Evolutionary conservation across 2,888 invertebrate genomes (phyloP).

Genomic region (Hedya salicella): DNA sequence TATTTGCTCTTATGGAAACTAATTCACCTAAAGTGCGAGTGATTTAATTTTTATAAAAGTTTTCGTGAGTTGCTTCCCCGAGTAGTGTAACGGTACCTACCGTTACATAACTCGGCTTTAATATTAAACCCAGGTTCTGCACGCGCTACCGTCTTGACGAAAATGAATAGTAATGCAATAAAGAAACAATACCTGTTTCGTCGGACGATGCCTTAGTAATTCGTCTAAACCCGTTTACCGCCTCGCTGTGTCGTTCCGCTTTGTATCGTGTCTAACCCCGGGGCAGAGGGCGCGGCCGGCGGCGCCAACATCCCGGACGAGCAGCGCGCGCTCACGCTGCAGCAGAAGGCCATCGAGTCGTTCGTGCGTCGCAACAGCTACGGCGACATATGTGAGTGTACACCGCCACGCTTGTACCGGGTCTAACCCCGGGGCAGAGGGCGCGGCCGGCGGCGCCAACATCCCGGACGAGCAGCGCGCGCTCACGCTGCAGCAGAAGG

Average conservation of each 20-base stretch:
- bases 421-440: conserved; percentile 69
- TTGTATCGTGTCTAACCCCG: conserved; percentile 64
- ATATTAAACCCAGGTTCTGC: not conserved
- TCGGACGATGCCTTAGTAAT: not conserved
- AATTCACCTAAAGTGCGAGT: no score
- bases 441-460: conserved; percentile 69
- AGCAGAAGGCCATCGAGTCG: conserved; percentile 86
- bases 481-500: conserved; percentile 79
- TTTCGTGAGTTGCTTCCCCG: no score
- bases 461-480: conserved; percentile 85
- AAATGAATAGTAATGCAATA: not conserved
- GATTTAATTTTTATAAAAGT: no score
- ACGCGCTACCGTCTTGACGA: not conserved
- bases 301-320: conserved; percentile 82
- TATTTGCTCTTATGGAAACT: no score
- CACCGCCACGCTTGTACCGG: conserved; percentile 36
- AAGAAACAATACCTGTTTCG: not conserved
- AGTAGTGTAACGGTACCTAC: no score
- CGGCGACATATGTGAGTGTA: conserved; percentile 88
- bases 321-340: conserved; percentile 80
- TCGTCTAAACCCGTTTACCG: not conserved
- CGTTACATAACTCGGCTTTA: not conserved
- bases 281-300: conserved; percentile 67
- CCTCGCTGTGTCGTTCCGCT: conserved; percentile 47
- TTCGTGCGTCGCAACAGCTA: conserved; percentile 90